These are phyloP conservation scores for Hedychridium roseum DNA, from an alignment of 2,888 invertebrate species.

Conservation along the genomic window DNA sequence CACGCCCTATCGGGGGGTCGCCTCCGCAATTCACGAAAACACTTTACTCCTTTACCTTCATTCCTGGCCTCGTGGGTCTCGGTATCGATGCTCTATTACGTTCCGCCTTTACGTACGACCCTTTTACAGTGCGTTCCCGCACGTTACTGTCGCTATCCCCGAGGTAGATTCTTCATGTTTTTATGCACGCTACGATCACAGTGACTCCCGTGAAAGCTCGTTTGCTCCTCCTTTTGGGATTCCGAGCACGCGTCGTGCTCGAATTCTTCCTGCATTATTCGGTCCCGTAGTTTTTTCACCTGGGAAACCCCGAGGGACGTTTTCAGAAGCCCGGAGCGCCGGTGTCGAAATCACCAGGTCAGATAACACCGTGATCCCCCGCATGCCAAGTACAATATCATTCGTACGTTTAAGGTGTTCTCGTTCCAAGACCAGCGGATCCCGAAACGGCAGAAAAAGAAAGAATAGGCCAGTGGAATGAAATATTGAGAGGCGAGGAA, in stretches of 20 bases:
- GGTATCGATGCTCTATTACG: not conserved
- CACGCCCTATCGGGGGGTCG: not conserved
- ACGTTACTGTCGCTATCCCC: no score
- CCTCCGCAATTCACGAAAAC: conserved; percentile 19
- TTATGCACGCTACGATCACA: no score
- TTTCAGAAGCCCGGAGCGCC: conserved; percentile 16
- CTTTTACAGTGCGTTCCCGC: no score
- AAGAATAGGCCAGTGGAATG: no score
- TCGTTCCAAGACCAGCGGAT: conserved; percentile 28
- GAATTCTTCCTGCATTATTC: conserved; percentile 6
- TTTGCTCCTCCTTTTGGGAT: conserved; percentile 17
- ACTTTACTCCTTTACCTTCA: conserved; percentile 5
- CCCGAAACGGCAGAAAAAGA: conserved; percentile 16
- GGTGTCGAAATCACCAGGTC: conserved; percentile 24
- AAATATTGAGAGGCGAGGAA: no score
- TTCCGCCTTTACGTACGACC: not conserved
- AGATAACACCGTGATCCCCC: conserved; percentile 25
- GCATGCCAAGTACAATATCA: conserved; percentile 31
- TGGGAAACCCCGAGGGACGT: conserved; percentile 14
- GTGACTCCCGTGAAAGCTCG: conserved; percentile 8
- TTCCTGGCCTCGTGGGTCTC: conserved; percentile 3
- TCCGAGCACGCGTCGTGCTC: conserved; percentile 15
- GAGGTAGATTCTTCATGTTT: no score
- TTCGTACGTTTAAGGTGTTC: conserved; percentile 18
- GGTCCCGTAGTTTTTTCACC: conserved; percentile 7